Base-by-base conservation (phyloP, 2,797 vertebrate genomes). In the Chromis chromis region DNA sequence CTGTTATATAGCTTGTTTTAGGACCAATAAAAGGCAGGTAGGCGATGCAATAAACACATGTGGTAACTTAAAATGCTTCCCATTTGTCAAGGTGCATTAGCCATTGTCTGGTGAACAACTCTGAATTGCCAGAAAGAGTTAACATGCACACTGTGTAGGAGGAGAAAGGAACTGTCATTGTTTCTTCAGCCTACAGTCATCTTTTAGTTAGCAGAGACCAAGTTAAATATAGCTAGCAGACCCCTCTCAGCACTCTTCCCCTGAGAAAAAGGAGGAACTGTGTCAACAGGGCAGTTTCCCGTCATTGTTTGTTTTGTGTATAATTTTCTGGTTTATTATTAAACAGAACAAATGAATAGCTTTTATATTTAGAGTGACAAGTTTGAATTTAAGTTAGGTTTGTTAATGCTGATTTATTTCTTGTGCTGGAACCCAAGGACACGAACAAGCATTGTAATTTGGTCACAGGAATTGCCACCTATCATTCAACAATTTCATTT, bases 221-320 rank as follows among this genome's bases (percentile, higher is more conserved):
- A 24, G 77, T 81, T 90, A 92, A 86, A 83, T 83, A 85, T 88
- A 88, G 62, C 74, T 77, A 22, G 33, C 19, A 36, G 54, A 31
- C 70, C 65, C 28, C 22, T 48, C 42, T 75, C 59, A 70, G 31
- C 54, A 76, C 62, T 87, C 83, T 84, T 86, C 85, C 82, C 81
- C 79, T 84, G 81, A 82, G 77, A 82, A 79, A 86, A 82, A 91
- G 78, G 67, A 86, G 89, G 88, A 92, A 91, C 86, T 83, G 50
- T 86, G 65, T 82, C 48, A 83, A 76, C 39, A 22, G 63, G 68
- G 70, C 80, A 80, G 78, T 87, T 92, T 93, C 88, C 92, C 60
- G 72, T 85, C 65, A 88, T 90, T 89, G 87, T 90, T n/a, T 1
- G 21, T 3, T 65, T 52, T 67, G 3, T 59, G 0, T 54, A 3